phyloP scores from a whole-genome alignment of 2,797 vertebrate genomes.

The Sebastiscus tertius region DNA sequence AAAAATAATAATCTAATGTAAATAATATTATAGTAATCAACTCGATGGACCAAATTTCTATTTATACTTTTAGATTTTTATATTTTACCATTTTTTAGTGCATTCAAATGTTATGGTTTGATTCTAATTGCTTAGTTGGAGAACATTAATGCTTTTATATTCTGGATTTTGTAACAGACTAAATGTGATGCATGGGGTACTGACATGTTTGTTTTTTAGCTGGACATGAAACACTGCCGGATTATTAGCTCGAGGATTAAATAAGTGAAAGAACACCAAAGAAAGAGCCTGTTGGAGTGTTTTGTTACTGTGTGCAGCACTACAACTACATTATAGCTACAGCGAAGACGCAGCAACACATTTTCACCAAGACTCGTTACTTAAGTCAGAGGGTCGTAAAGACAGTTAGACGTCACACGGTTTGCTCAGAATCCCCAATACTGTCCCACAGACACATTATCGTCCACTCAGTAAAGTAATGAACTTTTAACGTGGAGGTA shows the following conservation, averaged over 20 bases:
- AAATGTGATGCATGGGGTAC: slow-evolving; percentile 88
- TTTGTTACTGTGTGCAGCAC: slow-evolving; percentile 15
- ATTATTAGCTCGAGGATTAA: slow-evolving; percentile 74
- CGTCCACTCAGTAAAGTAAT: too few species aligned
- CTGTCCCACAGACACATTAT: too few species aligned
- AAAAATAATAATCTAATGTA: slow-evolving; percentile 89
- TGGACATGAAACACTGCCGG: slow-evolving; percentile 66
- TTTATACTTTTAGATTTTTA: slow-evolving; percentile 99
- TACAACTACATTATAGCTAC: not conserved
- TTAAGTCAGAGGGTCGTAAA: not conserved
- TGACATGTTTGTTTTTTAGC: slow-evolving; percentile 80
- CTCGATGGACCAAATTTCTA: slow-evolving; percentile 98
- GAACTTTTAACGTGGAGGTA: fast-evolving
- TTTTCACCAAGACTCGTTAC: not conserved
- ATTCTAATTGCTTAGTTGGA: slow-evolving; percentile 85
- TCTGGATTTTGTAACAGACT: slow-evolving; percentile 84
- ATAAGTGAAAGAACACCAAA: slow-evolving; percentile 62
- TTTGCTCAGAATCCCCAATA: too few species aligned
- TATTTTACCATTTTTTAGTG: slow-evolving; percentile 96
- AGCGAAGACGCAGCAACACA: not conserved
- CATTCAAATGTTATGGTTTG: slow-evolving; percentile 81
- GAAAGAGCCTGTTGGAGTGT: slow-evolving; percentile 20
- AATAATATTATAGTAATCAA: slow-evolving; percentile 92
- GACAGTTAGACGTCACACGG: too few species aligned
- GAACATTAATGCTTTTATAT: slow-evolving; percentile 81